phyloP scores from a whole-genome alignment of 2,113 vertebrate genomes.

The Petaurus breviceps region DNA sequence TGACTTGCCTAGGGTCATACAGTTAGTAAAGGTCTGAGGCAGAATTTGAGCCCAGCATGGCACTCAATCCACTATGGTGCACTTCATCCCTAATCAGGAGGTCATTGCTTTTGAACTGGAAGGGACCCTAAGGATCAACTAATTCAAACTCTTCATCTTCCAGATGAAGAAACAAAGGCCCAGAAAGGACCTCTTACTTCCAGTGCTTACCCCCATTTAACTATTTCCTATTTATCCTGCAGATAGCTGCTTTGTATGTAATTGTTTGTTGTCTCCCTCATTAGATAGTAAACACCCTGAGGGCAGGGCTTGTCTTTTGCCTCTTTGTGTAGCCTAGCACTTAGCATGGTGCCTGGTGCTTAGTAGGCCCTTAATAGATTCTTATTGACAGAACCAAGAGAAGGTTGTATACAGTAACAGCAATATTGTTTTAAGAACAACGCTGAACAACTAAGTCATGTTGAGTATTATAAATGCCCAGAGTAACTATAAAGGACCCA shows the following conservation, averaged over 20 bases:
- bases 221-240: not conserved
- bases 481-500: not conserved
- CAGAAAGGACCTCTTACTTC: not conserved
- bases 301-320: not conserved
- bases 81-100: not conserved
- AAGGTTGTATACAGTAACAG: not conserved
- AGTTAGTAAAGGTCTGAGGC: not conserved
- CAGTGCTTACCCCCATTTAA: not conserved
- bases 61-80: not conserved
- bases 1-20: not conserved
- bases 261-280: not conserved
- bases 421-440: not conserved
- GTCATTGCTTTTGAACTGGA: not conserved
- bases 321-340: not conserved
- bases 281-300: not conserved
- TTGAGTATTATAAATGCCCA: not conserved
- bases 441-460: not conserved
- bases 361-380: not conserved
- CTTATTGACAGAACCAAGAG: not conserved
- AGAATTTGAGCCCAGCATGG: not conserved
- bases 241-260: not conserved
- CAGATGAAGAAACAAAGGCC: not conserved
- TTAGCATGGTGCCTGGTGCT: not conserved
- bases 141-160: not conserved
- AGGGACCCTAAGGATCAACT: not conserved